Base-by-base conservation (phyloP, 2,113 vertebrate species). In the Hydropotes inermis region DNA sequence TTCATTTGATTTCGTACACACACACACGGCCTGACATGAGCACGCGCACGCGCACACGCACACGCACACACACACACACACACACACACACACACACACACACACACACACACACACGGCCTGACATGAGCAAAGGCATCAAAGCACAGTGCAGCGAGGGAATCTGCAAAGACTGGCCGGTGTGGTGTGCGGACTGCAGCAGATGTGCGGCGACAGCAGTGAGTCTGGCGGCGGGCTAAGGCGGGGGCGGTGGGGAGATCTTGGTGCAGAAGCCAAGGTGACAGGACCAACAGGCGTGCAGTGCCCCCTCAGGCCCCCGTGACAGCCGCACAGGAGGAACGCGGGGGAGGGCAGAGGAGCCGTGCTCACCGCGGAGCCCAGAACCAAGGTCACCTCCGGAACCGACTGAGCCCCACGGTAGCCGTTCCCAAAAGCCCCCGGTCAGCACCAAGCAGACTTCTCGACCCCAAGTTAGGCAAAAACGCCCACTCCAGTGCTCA, bases 301-400 rank as follows among this genome's bases (percentile, higher is more conserved):
- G 16, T 5, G 28, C 6, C 0, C 8, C 1, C 2, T 60, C 91
- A n/a, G 87, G 8, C 36, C 25, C 14, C 36, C 6, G 5, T 5
- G 36, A 47, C 2, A 1, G 78, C 78, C 45, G 0, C 78, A 33
- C 1, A 12, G 33, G 33, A 83, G 30, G 39, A 47, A 25, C 0
- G 1, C 0, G 43, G 28, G 17, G 50, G n/a, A 45, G 6, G 23
- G 3, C 50, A 8, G 39, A 57, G 89, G 14, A n/a, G 2, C 23
- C 23, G 2, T 9, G 99, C 99, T 60, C 97, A 99, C 99, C 99
- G 23, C 3, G 12, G 12, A 13, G 23, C 36, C 36, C 39, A 43
- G 70, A 14, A 39, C 39, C 39, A 76, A 43, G 36, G 12, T 43
- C 36, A 43, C 23, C 36, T 43, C 70, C 3, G 1, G 36, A 43